Percentiles rank a stretch among this genome's conserved stretches.
Conservation (phyloP, 2,113 vertebrate genomes). For the Hepsetus odoe region DNA sequence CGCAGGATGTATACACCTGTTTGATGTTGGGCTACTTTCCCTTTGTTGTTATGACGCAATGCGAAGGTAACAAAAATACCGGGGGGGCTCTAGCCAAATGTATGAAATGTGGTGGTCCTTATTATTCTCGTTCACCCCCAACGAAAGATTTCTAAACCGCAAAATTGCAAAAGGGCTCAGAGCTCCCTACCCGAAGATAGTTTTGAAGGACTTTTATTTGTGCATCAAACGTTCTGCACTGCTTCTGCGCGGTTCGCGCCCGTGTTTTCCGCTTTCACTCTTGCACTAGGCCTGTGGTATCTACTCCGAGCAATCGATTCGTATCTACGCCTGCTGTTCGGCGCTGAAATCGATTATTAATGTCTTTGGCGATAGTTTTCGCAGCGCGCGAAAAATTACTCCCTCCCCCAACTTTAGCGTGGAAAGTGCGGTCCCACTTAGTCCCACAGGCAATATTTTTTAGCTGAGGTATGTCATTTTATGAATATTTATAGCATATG, state of each 20-base stretch:
- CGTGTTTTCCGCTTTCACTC: constrained; percentile 22
- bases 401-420: neutral
- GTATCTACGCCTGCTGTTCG: rapidly evolving
- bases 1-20: constrained; percentile 42
- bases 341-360: constrained; percentile 39
- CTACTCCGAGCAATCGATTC: constrained; percentile 49
- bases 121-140: neutral
- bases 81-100: neutral
- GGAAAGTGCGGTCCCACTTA: neutral
- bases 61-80: neutral
- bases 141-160: too few species aligned
- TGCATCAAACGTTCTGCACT: neutral
- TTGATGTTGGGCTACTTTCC: neutral
- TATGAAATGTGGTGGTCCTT: neutral
- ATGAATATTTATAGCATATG: neutral
- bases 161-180: too few species aligned
- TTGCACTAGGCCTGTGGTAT: constrained; percentile 45
- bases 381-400: constrained; percentile 67
- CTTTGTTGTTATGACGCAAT: neutral
- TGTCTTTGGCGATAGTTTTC: constrained; percentile 64
- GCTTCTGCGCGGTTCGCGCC: neutral
- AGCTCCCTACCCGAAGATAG: too few species aligned
- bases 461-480: constrained; percentile 14
- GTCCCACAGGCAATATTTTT: neutral
- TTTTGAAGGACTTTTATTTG: neutral